Evolutionary conservation across 2,888 invertebrate species (phyloP).

Genomic region (Drosophila cognata): DNA sequence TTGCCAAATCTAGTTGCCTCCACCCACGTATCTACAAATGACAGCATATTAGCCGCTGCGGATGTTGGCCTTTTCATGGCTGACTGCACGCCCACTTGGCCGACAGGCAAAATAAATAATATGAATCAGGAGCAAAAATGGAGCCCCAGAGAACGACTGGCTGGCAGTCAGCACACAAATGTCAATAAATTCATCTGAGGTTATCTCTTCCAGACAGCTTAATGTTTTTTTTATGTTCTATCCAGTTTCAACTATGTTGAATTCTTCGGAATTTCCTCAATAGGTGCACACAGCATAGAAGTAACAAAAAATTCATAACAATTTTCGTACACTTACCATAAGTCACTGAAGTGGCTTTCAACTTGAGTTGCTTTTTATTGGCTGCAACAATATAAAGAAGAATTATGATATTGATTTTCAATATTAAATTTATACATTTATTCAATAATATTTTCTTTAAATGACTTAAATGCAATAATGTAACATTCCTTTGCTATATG

Average conservation of each 20-base stretch:
- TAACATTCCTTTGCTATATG: background rate
- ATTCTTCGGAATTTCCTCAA: conserved; percentile 43
- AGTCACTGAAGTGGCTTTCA: conserved; percentile 28
- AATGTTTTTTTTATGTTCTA: conserved; percentile 77
- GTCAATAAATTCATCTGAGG: conserved; percentile 79
- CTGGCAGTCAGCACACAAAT: conserved; percentile 50
- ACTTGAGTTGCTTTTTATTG: conserved; percentile 6
- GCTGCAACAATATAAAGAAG: conserved; percentile 19
- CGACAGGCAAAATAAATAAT: conserved; percentile 17
- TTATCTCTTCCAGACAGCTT: conserved; percentile 78
- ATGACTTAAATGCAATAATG: background rate
- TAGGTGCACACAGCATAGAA: conserved; percentile 12
- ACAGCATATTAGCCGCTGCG: conserved; percentile 75
- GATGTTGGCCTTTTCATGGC: conserved; percentile 77
- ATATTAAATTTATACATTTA: background rate
- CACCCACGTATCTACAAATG: conserved; percentile 52
- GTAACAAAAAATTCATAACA: conserved; percentile 27
- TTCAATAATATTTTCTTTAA: background rate
- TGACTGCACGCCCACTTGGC: conserved; percentile 55
- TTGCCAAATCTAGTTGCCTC: conserved; percentile 45
- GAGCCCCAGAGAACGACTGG: conserved; percentile 38
- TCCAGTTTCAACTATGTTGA: conserved; percentile 53
- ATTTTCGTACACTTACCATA: conserved; percentile 61
- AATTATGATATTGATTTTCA: conserved; percentile 7
- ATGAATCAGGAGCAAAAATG: conserved; percentile 29